Percentiles rank a stretch among this genome's conserved stretches.
phyloP scores from a whole-genome alignment of 1,140 invertebrate species.

The Pogonus chalceus region DNA sequence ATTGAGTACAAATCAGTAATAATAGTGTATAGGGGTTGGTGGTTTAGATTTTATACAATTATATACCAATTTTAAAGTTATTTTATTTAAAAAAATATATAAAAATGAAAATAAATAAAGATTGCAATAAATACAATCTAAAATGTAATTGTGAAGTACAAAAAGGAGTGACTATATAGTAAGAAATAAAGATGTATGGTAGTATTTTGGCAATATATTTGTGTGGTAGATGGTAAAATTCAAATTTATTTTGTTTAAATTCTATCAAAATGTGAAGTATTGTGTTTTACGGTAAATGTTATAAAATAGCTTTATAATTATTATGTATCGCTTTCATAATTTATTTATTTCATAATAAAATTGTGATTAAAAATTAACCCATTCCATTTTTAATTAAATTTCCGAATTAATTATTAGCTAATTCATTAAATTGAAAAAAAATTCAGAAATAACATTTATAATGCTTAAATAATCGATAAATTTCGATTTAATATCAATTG shows the following conservation, averaged over 20 bases:
- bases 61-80: conserved; percentile 8
- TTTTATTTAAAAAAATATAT: conserved; percentile 12
- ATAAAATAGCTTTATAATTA: conserved; percentile 16
- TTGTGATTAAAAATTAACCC: conserved; percentile 7
- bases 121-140: conserved; percentile 9
- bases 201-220: conserved; percentile 20
- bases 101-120: conserved; percentile 13
- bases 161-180: conserved; percentile 9
- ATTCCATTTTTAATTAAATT: no score
- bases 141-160: conserved; percentile 6
- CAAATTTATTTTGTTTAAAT: conserved; percentile 18
- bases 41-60: conserved; percentile 12
- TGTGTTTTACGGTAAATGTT: conserved; percentile 16
- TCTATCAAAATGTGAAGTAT: conserved; percentile 15
- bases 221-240: conserved; percentile 13
- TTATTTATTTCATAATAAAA: conserved; percentile 19
- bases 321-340: conserved; percentile 20
- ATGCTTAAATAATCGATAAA: no score
- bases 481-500: no score
- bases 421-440: no score
- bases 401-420: no score
- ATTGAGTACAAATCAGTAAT: no score
- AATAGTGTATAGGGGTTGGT: no score
- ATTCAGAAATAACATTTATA: no score
- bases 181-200: conserved; percentile 16